These are phyloP conservation scores for Sitta carolinensis DNA, from an alignment of 2,797 vertebrate genomes.

Conservation along the genomic window DNA sequence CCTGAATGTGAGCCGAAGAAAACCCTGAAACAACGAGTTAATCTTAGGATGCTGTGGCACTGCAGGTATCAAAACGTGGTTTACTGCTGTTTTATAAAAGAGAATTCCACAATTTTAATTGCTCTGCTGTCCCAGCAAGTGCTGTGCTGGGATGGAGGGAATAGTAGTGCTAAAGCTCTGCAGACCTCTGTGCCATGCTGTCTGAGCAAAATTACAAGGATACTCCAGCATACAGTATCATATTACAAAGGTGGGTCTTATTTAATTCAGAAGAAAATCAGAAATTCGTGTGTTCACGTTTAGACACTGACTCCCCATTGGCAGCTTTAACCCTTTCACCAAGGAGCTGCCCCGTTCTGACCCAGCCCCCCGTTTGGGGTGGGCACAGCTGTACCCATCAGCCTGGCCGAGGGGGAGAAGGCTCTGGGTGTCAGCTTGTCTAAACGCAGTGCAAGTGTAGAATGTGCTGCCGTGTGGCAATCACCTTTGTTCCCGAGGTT, in stretches of 20 bases:
- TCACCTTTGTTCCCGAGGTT: background rate
- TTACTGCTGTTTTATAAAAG: background rate
- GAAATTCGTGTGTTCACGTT: background rate
- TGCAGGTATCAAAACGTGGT: background rate
- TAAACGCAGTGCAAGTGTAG: background rate
- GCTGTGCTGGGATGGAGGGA: background rate
- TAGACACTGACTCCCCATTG: background rate
- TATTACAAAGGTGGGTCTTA: background rate
- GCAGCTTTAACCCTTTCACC: background rate
- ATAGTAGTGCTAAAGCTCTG: background rate
- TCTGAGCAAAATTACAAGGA: background rate
- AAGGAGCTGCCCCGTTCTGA: too few species aligned
- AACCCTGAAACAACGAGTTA: background rate
- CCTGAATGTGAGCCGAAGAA: background rate
- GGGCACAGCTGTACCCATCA: too few species aligned
- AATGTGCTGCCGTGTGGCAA: background rate
- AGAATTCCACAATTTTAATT: background rate
- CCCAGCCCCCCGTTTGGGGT: too few species aligned
- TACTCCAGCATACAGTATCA: background rate
- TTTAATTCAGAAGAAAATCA: background rate
- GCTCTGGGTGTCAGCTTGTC: background rate
- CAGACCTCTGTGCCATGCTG: background rate
- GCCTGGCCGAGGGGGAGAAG: too few species aligned
- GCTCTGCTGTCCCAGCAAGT: background rate
- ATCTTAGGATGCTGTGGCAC: background rate